Evolutionary conservation across 2,113 vertebrate species (phyloP).

Genomic region (Apus apus): DNA sequence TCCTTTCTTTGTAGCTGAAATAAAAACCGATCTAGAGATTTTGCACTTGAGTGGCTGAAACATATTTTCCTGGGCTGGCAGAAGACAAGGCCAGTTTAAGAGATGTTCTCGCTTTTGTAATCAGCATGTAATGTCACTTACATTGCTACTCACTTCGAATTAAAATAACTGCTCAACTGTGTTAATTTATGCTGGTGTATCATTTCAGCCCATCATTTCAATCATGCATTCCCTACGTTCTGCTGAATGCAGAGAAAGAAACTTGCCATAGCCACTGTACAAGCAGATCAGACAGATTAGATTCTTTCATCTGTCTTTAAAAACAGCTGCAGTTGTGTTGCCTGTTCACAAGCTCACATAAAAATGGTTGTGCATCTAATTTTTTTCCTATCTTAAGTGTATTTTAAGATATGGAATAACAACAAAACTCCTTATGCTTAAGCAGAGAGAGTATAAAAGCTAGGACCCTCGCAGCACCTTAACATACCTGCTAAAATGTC

Average conservation of each 20-base stretch:
- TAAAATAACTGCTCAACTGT: neutral
- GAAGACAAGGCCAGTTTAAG: neutral
- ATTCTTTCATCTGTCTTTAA: neutral
- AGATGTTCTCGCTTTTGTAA: neutral
- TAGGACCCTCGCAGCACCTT: neutral
- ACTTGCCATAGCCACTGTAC: neutral
- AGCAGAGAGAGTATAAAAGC: neutral
- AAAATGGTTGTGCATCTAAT: neutral
- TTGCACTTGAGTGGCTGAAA: neutral
- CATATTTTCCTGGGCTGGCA: neutral
- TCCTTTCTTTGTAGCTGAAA: neutral
- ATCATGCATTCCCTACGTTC: neutral
- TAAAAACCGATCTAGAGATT: neutral
- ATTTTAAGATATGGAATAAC: neutral
- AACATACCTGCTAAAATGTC: neutral
- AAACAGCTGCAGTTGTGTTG: accelerated
- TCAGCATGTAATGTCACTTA: neutral
- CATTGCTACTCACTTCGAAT: neutral
- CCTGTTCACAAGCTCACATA: neutral
- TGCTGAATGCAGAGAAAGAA: neutral
- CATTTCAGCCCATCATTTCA: neutral
- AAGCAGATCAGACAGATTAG: neutral
- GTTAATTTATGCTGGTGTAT: conserved; percentile 22
- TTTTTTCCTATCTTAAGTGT: neutral
- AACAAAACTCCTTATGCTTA: neutral